Evolutionary conservation across 2,113 vertebrate genomes (phyloP).

Genomic region (Pteruthius melanotis): DNA sequence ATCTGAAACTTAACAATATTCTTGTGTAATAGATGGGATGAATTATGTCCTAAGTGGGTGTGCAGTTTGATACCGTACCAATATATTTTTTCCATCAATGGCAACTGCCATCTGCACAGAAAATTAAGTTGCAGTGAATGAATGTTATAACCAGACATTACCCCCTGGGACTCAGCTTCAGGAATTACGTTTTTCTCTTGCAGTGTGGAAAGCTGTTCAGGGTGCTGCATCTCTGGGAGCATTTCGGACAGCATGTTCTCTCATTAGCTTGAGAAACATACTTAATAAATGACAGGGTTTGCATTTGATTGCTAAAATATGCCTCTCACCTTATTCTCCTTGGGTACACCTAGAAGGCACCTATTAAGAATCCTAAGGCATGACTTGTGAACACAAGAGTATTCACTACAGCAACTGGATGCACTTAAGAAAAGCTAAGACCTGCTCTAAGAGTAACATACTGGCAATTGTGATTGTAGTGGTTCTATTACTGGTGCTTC

Average conservation of each 20-base stretch:
- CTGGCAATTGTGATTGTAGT: background rate
- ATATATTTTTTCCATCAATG: background rate
- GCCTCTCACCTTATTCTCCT: background rate
- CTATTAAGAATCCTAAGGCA: background rate
- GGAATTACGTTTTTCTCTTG: slow-evolving; percentile 15
- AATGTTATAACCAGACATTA: slow-evolving; percentile 49
- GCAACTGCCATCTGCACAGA: slow-evolving; percentile 27
- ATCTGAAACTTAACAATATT: background rate
- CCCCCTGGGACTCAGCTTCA: background rate
- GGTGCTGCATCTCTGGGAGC: background rate
- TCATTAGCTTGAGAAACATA: background rate
- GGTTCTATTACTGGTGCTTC: background rate
- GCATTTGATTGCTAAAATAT: background rate
- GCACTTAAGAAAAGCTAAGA: background rate
- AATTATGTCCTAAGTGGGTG: background rate
- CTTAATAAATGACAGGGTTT: background rate
- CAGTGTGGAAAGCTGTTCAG: background rate
- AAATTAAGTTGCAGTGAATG: slow-evolving; percentile 18
- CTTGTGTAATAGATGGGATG: background rate
- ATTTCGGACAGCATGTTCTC: background rate
- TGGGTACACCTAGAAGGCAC: background rate
- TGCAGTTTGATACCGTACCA: background rate
- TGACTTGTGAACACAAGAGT: background rate
- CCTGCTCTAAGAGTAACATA: background rate
- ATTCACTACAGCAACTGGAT: background rate